Percentiles rank a stretch among this genome's conserved stretches.
phyloP scores from a whole-genome alignment of 2,888 invertebrate species.

The Drosophila kuntzei region DNA sequence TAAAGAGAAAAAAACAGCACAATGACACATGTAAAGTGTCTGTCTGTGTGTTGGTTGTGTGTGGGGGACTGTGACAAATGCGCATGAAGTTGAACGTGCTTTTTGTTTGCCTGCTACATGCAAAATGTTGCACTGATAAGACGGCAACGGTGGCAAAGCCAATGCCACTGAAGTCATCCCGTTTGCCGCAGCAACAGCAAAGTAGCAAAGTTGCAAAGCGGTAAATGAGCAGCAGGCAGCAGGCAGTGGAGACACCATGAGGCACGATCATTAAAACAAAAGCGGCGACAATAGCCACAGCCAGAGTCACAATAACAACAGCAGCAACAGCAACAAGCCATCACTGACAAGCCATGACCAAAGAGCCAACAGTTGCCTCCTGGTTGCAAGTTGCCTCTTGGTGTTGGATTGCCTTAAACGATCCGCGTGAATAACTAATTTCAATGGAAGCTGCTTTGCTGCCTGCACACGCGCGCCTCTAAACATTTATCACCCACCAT shows the following conservation, averaged over 20 bases:
- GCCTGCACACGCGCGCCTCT: slow-evolving; percentile 63
- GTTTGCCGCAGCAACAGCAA: slow-evolving; percentile 43
- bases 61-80: slow-evolving; percentile 76
- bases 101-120: slow-evolving; percentile 70
- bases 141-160: slow-evolving; percentile 67
- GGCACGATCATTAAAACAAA: slow-evolving; percentile 84
- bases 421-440: slow-evolving; percentile 85
- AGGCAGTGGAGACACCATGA: slow-evolving; percentile 55
- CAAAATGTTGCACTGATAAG: slow-evolving; percentile 83
- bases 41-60: slow-evolving; percentile 28
- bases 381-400: slow-evolving; percentile 46
- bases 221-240: slow-evolving; percentile 60
- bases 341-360: slow-evolving; percentile 81
- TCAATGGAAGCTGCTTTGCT: slow-evolving; percentile 79
- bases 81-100: slow-evolving; percentile 60
- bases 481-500: slow-evolving; percentile 84
- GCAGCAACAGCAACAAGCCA: slow-evolving; percentile 35
- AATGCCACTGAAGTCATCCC: slow-evolving; percentile 76
- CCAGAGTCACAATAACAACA: slow-evolving; percentile 2
- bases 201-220: slow-evolving; percentile 13
- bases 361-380: slow-evolving; percentile 39
- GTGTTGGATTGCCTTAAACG: slow-evolving; percentile 83
- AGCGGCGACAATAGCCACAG: slow-evolving; percentile 76
- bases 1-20: slow-evolving; percentile 8
- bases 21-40: slow-evolving; percentile 80